These are phyloP conservation scores for Nomada fucata DNA, from an alignment of 2,888 invertebrate species.

Conservation along the genomic window DNA sequence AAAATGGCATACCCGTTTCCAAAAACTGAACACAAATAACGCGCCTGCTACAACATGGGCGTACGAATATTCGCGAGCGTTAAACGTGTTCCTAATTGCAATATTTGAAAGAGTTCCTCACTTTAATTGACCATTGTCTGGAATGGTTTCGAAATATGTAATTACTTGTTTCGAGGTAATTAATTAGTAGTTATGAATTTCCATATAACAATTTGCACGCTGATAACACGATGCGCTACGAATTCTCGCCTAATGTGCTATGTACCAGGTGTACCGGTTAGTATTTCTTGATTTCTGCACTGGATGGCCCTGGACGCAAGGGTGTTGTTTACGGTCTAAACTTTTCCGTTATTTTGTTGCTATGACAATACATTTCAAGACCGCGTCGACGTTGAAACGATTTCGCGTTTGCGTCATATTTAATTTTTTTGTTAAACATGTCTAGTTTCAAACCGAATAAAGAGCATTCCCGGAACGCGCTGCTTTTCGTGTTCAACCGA, in stretches of 20 bases:
- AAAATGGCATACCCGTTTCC: too few species aligned
- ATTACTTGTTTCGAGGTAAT: slow-evolving; percentile 2
- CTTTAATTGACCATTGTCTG: background rate
- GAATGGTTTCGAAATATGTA: background rate
- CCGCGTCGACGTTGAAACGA: slow-evolving; percentile 1
- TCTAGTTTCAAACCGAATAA: slow-evolving; percentile 5
- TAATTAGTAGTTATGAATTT: background rate
- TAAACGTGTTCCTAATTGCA: background rate
- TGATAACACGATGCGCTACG: background rate
- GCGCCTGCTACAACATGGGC: too few species aligned
- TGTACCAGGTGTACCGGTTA: too few species aligned
- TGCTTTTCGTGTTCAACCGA: background rate
- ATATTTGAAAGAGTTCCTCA: background rate
- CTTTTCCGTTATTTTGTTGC: too few species aligned
- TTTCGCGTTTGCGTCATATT: slow-evolving; percentile 14
- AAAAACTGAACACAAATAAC: too few species aligned
- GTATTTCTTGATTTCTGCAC: too few species aligned
- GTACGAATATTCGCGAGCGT: background rate
- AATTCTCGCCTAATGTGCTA: background rate
- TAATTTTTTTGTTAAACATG: background rate
- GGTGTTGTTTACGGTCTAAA: too few species aligned
- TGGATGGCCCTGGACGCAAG: too few species aligned
- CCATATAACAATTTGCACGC: background rate
- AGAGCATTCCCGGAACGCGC: background rate
- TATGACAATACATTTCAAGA: background rate